Base-by-base conservation (phyloP, 2,113 vertebrate species). In the Synodontis membranacea region DNA sequence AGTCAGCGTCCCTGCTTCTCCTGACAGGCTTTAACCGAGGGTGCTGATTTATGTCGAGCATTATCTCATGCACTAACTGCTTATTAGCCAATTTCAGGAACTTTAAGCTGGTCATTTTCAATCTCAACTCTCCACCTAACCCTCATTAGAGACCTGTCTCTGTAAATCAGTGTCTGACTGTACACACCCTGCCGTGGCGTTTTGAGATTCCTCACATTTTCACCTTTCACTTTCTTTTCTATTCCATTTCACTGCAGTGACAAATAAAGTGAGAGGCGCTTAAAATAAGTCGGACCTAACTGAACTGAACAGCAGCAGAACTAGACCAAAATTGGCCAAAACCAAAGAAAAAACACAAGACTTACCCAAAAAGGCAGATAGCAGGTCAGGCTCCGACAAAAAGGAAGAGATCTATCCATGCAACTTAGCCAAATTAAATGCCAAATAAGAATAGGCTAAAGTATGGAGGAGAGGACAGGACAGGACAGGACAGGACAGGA, bases 161-260 rank as follows among this genome's bases (percentile, higher is more conserved):
- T 62, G 39, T 88, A 72, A 82, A 86, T 83, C 76, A 82, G 76
- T 74, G 42, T 37, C 28, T 28, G 46, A 74, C n/a, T 3, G 28
- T 14, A 17, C 46, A 28, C 86, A 83, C 39, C 84, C 84, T 79
- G n/a, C 44, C 64, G 66, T 44, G 84, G 64, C 68, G 72, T 68
- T 72, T 80, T 86, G 44, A 60, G 66, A 86, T 89, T 89, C 87
- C 86, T 75, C 17, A 82, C 46, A 42, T 89, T 81, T 89, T 88
- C 31, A 31, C 87, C 70, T 86, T 88, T 84, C 42, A 78, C 62
- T 70, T 64, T 60, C 34, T 46, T 62, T 31, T n/a, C 42, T 50
- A 78, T 85, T 42, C 81, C 34, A n/a, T 42, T 85, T 44, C 15
- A 75, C 19, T 76, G 5, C 48, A 46, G 1, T 44, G 28, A 86